A percentile compares a stretch with the other conserved stretches of the same genome.
Conservation (phyloP, 2,888 invertebrate genomes). For the Sinohyriopsis cumingii region DNA sequence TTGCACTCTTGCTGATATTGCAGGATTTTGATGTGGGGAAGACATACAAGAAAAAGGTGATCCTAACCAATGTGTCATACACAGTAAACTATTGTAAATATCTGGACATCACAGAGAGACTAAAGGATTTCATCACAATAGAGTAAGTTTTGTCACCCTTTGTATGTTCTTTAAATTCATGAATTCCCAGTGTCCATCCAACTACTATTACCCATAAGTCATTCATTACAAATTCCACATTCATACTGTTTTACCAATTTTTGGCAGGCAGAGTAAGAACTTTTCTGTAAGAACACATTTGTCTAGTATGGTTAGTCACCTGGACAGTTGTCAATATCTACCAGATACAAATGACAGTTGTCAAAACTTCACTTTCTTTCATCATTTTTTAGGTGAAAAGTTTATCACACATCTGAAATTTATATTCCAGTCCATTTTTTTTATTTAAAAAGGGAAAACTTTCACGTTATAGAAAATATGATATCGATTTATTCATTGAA, state of each 20-base stretch:
- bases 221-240: slow-evolving; percentile 1
- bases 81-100: slow-evolving; percentile 71
- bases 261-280: too few relatives aligned
- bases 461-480: too few relatives aligned
- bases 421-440: too few relatives aligned
- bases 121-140: slow-evolving; percentile 71
- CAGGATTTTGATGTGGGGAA: slow-evolving; percentile 71
- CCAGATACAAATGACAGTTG: too few relatives aligned
- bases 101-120: slow-evolving; percentile 67
- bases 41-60: slow-evolving; percentile 70
- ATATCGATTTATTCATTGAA: too few relatives aligned
- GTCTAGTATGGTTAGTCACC: too few relatives aligned
- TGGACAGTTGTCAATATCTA: too few relatives aligned
- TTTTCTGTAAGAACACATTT: too few relatives aligned
- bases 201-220: not conserved
- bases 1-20: slow-evolving; percentile 3
- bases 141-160: slow-evolving; percentile 54
- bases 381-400: too few relatives aligned
- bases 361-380: too few relatives aligned
- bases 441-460: too few relatives aligned
- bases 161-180: not conserved
- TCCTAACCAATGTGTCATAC: slow-evolving; percentile 71
- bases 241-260: not conserved
- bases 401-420: too few relatives aligned
- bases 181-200: not conserved